A percentile compares a stretch with the other conserved stretches of the same genome.
Conservation (phyloP, 2,888 invertebrate species). For the Dromius quadrimaculatus region DNA sequence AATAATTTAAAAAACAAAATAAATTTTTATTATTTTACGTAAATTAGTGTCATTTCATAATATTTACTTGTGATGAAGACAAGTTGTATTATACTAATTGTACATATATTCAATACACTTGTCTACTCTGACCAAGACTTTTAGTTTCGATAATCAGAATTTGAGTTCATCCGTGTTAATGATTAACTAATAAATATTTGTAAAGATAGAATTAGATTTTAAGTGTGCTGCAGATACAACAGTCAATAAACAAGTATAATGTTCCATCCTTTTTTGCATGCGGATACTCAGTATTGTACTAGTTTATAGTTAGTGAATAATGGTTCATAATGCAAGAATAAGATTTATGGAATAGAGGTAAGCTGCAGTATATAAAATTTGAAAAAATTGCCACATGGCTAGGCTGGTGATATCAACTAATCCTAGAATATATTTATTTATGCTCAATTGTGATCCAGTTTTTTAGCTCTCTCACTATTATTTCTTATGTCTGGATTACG, state of each 20-base stretch:
- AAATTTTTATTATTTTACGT: conserved; percentile 33
- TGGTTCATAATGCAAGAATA: conserved; percentile 35
- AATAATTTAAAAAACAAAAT: conserved; percentile 15
- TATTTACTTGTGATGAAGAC: conserved; percentile 40
- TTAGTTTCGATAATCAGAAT: conserved; percentile 34
- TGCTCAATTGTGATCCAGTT: conserved; percentile 50
- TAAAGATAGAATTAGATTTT: conserved; percentile 23
- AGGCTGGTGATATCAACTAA: conserved; percentile 49
- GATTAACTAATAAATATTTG: conserved; percentile 17
- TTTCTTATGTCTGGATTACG: conserved; percentile 33
- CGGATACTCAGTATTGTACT: conserved; percentile 20
- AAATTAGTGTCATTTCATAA: conserved; percentile 36
- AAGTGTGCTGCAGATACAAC: conserved; percentile 11
- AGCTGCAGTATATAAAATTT: conserved; percentile 34
- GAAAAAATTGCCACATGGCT: conserved; percentile 9
- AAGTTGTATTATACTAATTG: conserved; percentile 61
- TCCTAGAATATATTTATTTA: conserved; percentile 50
- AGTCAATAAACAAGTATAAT: conserved; percentile 7
- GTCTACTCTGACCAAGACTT: conserved; percentile 45
- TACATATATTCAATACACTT: conserved; percentile 42
- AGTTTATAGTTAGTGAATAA: conserved; percentile 31
- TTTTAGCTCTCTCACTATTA: conserved; percentile 24
- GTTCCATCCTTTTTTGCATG: conserved; percentile 13
- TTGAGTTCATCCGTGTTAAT: conserved; percentile 45
- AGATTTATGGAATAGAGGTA: conserved; percentile 27